A percentile compares a stretch with the other conserved stretches of the same genome.
These are phyloP conservation scores for Microchrysa polita DNA, from an alignment of 2,888 invertebrate genomes.

Conservation along the genomic window DNA sequence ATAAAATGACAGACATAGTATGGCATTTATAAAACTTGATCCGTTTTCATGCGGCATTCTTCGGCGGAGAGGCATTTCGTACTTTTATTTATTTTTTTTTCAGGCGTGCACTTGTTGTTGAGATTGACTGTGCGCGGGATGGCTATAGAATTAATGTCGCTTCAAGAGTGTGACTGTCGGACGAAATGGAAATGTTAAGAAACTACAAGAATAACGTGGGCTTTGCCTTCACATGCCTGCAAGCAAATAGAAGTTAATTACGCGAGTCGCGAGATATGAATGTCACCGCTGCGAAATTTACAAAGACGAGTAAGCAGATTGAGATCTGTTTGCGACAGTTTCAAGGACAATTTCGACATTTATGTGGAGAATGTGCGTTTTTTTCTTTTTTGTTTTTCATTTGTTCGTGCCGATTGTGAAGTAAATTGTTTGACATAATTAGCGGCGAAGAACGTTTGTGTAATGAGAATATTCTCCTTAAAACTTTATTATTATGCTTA, in stretches of 20 bases:
- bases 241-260: not conserved
- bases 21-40: conserved; percentile 30
- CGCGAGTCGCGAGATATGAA: not conserved
- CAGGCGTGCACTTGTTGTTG: too few species aligned
- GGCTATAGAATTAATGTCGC: not conserved
- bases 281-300: not conserved
- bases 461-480: too few species aligned
- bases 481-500: too few species aligned
- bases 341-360: conserved; percentile 1
- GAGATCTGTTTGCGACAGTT: conserved; percentile 1
- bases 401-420: not conserved
- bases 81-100: too few species aligned
- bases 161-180: not conserved
- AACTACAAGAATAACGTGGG: too few species aligned
- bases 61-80: too few species aligned
- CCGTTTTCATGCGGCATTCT: conserved; percentile 1
- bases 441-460: too few species aligned
- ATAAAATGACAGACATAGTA: conserved; percentile 39
- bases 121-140: not conserved
- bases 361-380: not conserved
- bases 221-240: not conserved
- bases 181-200: too few species aligned
- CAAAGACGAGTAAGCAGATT: not conserved
- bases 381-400: not conserved
- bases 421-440: conserved; percentile 1